Evolutionary conservation across 92 coral and sea anemone species (phyloP).

Genomic region (Phenganax stokvisi): DNA sequence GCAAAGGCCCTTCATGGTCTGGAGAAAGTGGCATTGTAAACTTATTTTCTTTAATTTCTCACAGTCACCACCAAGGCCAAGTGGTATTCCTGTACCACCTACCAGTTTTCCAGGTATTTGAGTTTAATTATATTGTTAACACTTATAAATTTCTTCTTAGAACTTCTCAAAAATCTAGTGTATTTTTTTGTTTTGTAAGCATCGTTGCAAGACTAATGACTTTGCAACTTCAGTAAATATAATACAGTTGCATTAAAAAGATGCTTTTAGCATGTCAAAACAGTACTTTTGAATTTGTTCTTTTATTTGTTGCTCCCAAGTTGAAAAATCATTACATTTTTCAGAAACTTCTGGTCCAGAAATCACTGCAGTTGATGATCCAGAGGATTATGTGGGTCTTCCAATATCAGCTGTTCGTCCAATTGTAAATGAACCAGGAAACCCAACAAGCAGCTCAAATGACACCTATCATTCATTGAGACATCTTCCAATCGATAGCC

Average conservation of each 20-base stretch:
- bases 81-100: constrained; percentile 7
- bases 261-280: too few species aligned
- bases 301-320: background rate
- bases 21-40: too few species aligned
- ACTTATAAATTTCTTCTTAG: background rate
- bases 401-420: constrained; percentile 64
- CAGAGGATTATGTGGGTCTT: constrained; percentile 45
- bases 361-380: constrained; percentile 52
- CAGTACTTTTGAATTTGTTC: background rate
- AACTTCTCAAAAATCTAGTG: too few species aligned
- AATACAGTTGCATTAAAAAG: too few species aligned
- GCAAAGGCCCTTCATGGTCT: too few species aligned
- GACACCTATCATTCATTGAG: constrained; percentile 20
- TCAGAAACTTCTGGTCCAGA: constrained; percentile 40
- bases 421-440: constrained; percentile 71
- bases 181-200: too few species aligned
- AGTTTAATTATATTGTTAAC: background rate
- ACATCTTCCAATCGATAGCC: constrained; percentile 27
- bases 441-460: constrained; percentile 52
- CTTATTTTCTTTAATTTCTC: background rate
- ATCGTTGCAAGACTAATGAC: too few species aligned
- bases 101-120: constrained; percentile 25
- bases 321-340: too few species aligned
- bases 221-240: too few species aligned
- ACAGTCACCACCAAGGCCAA: constrained; percentile 38